A percentile compares a stretch with the other conserved stretches of the same genome.
Conservation (phyloP, 2,888 invertebrate genomes). For the Pyrochroa serraticornis region DNA sequence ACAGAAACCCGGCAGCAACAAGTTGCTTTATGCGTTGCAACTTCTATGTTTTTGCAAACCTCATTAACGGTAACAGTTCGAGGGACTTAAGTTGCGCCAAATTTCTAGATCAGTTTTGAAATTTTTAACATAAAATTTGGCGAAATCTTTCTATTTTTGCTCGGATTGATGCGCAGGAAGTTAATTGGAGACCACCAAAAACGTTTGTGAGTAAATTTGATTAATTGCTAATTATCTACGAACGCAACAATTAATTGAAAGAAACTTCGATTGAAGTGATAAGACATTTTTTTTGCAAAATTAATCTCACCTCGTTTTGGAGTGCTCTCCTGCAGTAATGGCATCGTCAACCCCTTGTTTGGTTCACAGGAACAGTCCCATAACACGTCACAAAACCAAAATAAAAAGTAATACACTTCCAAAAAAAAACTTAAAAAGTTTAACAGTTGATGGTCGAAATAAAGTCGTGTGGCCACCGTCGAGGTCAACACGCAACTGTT, state of each 20-base stretch:
- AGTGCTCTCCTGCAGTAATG: conserved; percentile 55
- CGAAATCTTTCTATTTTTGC: no score
- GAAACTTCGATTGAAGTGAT: no score
- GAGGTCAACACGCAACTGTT: conserved; percentile 37
- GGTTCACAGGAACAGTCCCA: conserved; percentile 19
- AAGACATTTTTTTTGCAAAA: no score
- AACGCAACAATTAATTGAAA: no score
- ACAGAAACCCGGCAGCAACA: no score
- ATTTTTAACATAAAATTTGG: no score
- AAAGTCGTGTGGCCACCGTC: neutral
- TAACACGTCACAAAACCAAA: conserved; percentile 13
- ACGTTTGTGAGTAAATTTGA: no score
- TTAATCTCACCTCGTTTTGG: conserved; percentile 53
- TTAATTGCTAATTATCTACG: no score
- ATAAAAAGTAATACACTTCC: neutral
- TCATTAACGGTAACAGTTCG: neutral
- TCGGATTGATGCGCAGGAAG: no score
- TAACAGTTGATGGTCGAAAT: neutral
- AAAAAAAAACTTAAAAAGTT: neutral
- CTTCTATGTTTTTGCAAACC: neutral
- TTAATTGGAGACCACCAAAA: no score
- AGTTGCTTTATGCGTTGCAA: neutral
- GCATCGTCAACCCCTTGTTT: conserved; percentile 44
- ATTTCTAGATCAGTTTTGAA: no score
- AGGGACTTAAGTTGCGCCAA: no score